phyloP scores from a whole-genome alignment of 92 coral and sea anemone genomes.

The Heliopora coerulea region DNA sequence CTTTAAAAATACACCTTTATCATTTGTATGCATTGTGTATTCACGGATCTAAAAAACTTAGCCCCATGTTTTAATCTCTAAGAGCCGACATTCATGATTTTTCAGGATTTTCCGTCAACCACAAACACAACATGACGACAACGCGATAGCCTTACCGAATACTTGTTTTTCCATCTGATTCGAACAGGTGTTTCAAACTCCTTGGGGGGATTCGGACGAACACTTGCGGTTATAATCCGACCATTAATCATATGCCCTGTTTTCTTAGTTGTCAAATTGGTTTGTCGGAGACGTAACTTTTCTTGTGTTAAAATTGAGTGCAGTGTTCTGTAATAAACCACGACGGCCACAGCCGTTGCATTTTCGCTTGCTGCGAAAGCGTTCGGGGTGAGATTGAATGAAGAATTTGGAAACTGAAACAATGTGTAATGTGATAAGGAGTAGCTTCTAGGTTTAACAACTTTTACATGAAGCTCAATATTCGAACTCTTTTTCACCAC shows the following conservation, averaged over 20 bases:
- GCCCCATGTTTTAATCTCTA: no score
- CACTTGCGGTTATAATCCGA: conserved; percentile 23
- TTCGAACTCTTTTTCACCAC: conserved; percentile 4
- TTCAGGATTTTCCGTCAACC: no score
- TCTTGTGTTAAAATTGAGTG: not conserved
- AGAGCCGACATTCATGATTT: no score
- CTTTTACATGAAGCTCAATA: conserved; percentile 6
- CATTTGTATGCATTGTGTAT: no score
- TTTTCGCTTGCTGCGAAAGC: not conserved
- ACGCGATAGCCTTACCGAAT: conserved; percentile 10
- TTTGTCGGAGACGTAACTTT: not conserved
- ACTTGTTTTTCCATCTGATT: conserved; percentile 18
- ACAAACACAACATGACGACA: no score
- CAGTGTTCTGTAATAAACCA: conserved; percentile 4
- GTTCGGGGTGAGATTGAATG: conserved; percentile 20
- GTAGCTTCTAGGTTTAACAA: not conserved
- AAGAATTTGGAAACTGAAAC: not conserved
- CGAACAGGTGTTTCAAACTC: conserved; percentile 27
- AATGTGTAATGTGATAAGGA: not conserved
- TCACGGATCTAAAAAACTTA: no score
- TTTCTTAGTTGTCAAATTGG: no score
- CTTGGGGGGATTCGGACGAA: conserved; percentile 10
- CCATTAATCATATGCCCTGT: not conserved
- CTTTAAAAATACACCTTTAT: no score
- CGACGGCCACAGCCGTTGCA: conserved; percentile 9